A percentile compares a stretch with the other conserved stretches of the same genome.
phyloP scores from a whole-genome alignment of 2,888 invertebrate species.

The Lithophane ornitopus region DNA sequence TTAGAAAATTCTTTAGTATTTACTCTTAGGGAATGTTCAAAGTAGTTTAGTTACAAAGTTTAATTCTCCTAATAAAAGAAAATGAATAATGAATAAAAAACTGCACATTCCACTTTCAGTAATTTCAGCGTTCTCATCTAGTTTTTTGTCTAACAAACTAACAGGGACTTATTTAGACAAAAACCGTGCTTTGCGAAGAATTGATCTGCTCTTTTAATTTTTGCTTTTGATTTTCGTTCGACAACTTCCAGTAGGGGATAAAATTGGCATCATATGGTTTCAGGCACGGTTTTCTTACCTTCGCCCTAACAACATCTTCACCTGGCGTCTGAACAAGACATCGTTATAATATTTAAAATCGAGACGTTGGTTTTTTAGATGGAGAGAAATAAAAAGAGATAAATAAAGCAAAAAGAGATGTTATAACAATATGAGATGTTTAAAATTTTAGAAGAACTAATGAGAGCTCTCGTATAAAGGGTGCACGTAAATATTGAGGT shows the following conservation, averaged over 20 bases:
- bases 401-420: background rate
- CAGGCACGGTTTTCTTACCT: conserved; percentile 54
- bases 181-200: background rate
- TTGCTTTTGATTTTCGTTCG: conserved; percentile 3
- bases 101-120: background rate
- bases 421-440: background rate
- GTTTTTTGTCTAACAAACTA: background rate
- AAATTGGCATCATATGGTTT: conserved; percentile 63
- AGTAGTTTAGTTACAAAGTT: background rate
- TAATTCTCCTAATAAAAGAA: background rate
- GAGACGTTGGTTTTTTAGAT: conserved; percentile 20
- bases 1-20: background rate
- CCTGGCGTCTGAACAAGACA: conserved; percentile 34
- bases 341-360: conserved; percentile 47
- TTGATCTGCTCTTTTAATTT: background rate
- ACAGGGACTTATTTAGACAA: too few species aligned
- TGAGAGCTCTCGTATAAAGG: background rate
- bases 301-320: conserved; percentile 37
- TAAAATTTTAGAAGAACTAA: background rate
- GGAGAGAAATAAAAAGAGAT: background rate
- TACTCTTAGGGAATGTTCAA: too few species aligned
- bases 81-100: too few species aligned
- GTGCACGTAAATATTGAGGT: background rate
- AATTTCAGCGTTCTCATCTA: background rate
- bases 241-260: conserved; percentile 28